Evolutionary conservation across 2,797 vertebrate genomes (phyloP).

Genomic region (Xiphorhynchus erythropygius): DNA sequence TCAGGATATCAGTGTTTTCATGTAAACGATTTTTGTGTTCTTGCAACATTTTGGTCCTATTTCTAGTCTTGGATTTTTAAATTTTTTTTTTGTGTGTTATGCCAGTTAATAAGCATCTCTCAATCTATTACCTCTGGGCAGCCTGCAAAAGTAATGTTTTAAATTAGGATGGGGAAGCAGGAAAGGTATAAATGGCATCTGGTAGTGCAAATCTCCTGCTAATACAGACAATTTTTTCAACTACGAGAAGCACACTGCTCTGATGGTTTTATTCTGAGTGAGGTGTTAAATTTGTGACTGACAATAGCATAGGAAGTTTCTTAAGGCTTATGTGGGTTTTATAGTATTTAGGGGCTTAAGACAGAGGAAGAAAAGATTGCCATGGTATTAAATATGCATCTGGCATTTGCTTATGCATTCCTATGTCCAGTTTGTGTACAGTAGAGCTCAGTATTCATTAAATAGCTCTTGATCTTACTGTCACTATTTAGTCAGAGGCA

Average conservation of each 20-base stretch:
- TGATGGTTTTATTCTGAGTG: slow-evolving; percentile 33
- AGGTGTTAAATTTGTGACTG: slow-evolving; percentile 3
- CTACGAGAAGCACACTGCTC: background rate
- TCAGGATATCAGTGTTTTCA: background rate
- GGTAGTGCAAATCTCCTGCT: background rate
- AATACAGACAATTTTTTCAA: background rate
- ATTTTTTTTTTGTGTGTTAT: background rate
- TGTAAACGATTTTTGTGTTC: background rate
- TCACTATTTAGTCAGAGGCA: background rate
- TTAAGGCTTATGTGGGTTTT: background rate
- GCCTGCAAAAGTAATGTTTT: slow-evolving; percentile 3
- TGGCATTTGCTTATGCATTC: background rate
- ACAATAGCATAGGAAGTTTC: slow-evolving; percentile 12
- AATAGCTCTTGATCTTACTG: background rate
- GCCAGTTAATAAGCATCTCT: background rate
- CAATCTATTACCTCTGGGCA: background rate
- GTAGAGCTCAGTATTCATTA: background rate
- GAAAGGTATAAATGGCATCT: slow-evolving; percentile 16
- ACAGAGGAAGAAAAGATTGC: background rate
- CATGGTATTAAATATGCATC: background rate
- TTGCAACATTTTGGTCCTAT: background rate
- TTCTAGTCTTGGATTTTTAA: background rate
- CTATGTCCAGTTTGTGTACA: background rate
- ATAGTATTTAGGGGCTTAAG: background rate
- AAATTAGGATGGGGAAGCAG: background rate